phyloP scores from a whole-genome alignment of 1,140 invertebrate species.

The Plodia interpunctella region DNA sequence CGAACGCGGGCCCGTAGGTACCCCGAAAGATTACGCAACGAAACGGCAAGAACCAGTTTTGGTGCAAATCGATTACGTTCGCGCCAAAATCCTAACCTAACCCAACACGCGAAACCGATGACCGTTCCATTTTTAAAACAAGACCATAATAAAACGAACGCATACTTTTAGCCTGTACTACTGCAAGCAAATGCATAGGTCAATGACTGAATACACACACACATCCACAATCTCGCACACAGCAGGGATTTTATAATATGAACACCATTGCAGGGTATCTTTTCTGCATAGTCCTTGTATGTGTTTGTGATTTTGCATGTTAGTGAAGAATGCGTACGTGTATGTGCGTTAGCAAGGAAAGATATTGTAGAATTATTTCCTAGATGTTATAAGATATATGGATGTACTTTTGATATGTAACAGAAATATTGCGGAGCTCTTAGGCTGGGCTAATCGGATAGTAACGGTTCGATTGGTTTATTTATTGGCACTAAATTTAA shows the following conservation, averaged over 20 bases:
- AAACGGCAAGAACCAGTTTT: constrained; percentile 17
- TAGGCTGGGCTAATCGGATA: constrained; percentile 33
- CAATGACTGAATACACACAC: constrained; percentile 70
- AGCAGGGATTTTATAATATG: constrained; percentile 5
- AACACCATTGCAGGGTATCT: constrained; percentile 26
- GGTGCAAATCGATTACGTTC: constrained; percentile 15
- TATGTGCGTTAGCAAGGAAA: constrained; percentile 55
- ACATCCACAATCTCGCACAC: constrained; percentile 49
- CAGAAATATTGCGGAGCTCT: constrained; percentile 32
- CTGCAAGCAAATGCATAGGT: constrained; percentile 70
- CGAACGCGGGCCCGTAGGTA: constrained; percentile 14
- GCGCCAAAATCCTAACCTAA: constrained; percentile 56
- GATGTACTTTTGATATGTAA: constrained; percentile 24
- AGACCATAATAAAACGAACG: constrained; percentile 74
- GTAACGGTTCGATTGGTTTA: constrained; percentile 45
- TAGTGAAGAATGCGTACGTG: constrained; percentile 69
- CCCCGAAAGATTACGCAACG: constrained; percentile 23
- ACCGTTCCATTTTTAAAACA: constrained; percentile 73
- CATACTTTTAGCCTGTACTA: constrained; percentile 73
- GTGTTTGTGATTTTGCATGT: constrained; percentile 69
- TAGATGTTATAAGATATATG: constrained; percentile 61
- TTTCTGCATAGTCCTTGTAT: constrained; percentile 40
- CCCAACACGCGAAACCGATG: constrained; percentile 53
- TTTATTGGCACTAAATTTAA: constrained; percentile 54
- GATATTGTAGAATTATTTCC: constrained; percentile 75